A percentile compares a stretch with the other conserved stretches of the same genome.
Evolutionary conservation across 2,113 vertebrate species (phyloP).

Genomic region (Barbus barbus): DNA sequence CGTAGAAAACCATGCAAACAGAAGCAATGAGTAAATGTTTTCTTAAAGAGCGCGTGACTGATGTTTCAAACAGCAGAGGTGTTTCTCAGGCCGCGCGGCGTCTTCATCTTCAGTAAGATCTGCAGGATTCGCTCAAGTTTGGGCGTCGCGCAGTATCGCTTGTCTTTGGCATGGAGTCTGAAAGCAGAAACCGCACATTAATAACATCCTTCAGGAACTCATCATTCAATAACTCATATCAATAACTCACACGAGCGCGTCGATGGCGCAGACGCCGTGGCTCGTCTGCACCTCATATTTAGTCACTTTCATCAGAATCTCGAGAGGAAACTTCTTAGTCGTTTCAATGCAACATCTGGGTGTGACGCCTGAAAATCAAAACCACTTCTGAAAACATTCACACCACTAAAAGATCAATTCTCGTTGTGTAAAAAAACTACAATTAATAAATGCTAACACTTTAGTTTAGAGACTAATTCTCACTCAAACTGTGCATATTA

Average conservation of each 20-base stretch:
- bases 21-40: neutral
- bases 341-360: slow-evolving; percentile 43
- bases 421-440: neutral
- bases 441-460: no score
- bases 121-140: neutral
- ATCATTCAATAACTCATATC: neutral
- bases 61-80: neutral
- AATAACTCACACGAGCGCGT: slow-evolving; percentile 52
- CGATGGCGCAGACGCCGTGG: slow-evolving; percentile 32
- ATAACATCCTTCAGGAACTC: neutral
- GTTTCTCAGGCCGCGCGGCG: fast-evolving
- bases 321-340: neutral
- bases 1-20: neutral
- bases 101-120: fast-evolving
- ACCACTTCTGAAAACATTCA: no score
- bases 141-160: neutral
- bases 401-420: neutral
- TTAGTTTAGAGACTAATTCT: no score
- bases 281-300: slow-evolving; percentile 15
- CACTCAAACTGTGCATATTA: no score
- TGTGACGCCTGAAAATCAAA: slow-evolving; percentile 17
- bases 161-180: slow-evolving; percentile 20
- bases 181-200: neutral
- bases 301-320: neutral
- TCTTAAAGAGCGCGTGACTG: neutral